These are phyloP conservation scores for Eupithecia abbreviata DNA, from an alignment of 2,888 invertebrate genomes.

Conservation along the genomic window DNA sequence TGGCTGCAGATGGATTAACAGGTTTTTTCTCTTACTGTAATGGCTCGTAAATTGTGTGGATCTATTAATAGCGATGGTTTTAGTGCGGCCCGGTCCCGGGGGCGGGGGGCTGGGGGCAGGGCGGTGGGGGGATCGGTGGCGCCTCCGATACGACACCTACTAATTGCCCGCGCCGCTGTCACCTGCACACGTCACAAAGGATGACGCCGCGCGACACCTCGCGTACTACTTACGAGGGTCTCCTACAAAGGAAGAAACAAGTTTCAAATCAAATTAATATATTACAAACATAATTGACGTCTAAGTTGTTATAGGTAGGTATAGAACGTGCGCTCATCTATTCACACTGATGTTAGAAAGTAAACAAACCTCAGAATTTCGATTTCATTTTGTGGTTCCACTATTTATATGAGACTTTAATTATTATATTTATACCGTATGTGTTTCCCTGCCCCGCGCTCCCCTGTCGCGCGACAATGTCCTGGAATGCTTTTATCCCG, in stretches of 20 bases:
- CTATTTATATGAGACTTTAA: not conserved
- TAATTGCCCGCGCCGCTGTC: not conserved
- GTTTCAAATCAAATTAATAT: not conserved
- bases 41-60: slow-evolving; percentile 45
- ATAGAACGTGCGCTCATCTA: not conserved
- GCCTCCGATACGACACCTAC: slow-evolving; percentile 20
- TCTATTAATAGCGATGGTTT: slow-evolving; percentile 43
- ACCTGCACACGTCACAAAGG: not conserved
- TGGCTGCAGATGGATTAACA: slow-evolving; percentile 39
- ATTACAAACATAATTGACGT: not conserved
- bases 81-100: slow-evolving; percentile 31
- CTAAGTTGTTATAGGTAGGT: not conserved
- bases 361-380: not conserved
- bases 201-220: not conserved
- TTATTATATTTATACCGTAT: not conserved
- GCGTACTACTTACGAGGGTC: not conserved
- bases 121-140: slow-evolving; percentile 38
- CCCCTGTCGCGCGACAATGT: not conserved
- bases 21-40: slow-evolving; percentile 45
- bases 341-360: not conserved
- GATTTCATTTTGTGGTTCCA: not conserved
- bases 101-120: slow-evolving; percentile 21
- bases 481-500: slow-evolving; percentile 75
- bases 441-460: not conserved
- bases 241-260: not conserved